A percentile compares a stretch with the other conserved stretches of the same genome.
phyloP scores from a whole-genome alignment of 2,797 vertebrate species.

The Bucorvus abyssinicus region DNA sequence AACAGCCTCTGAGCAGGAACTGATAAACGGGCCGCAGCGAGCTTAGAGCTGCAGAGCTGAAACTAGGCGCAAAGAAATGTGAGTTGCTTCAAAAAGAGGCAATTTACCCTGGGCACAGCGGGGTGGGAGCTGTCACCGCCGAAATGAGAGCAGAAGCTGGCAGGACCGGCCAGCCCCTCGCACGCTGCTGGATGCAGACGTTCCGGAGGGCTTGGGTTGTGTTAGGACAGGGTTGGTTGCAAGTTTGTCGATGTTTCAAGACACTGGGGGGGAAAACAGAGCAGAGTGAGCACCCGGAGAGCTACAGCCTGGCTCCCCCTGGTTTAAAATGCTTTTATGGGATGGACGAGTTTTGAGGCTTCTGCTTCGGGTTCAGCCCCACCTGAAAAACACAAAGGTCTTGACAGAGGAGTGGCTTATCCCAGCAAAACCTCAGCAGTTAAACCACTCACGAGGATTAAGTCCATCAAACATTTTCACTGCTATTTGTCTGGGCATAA shows the following conservation, averaged over 20 bases:
- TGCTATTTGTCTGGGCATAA: constrained; percentile 8
- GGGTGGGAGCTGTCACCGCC: background rate
- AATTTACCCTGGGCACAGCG: background rate
- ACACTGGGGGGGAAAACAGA: background rate
- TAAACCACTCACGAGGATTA: constrained; percentile 4
- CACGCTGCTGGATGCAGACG: rapidly evolving
- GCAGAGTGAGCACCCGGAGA: background rate
- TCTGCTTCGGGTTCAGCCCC: background rate
- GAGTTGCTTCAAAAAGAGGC: background rate
- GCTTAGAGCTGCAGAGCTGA: background rate
- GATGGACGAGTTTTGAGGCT: background rate
- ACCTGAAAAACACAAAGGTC: background rate
- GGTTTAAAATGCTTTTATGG: background rate
- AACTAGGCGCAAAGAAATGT: background rate
- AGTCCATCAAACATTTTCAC: constrained; percentile 1
- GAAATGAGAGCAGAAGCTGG: background rate
- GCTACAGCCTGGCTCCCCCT: background rate
- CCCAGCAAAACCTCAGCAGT: background rate
- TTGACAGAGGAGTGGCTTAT: background rate
- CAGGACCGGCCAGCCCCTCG: background rate
- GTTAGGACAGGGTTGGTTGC: background rate
- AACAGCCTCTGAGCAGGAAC: background rate
- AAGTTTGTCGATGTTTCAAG: background rate
- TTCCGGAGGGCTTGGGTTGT: background rate
- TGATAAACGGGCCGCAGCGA: constrained; percentile 18